Evolutionary conservation across 2,888 invertebrate genomes (phyloP).

Genomic region (Dioctria linearis): DNA sequence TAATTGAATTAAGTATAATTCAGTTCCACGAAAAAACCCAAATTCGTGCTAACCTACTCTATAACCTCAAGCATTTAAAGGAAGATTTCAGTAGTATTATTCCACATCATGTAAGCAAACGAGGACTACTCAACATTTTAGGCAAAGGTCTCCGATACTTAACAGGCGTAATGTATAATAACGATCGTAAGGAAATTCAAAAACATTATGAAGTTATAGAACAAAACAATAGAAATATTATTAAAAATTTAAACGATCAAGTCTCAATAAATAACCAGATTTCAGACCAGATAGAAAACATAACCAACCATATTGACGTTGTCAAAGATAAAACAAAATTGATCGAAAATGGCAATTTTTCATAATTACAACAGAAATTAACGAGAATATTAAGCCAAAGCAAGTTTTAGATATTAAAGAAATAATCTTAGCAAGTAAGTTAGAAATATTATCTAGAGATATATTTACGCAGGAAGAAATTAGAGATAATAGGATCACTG

Average conservation of each 20-base stretch:
- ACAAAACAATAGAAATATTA: slow-evolving; percentile 4
- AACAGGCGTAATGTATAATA: too few relatives aligned
- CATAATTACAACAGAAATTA: slow-evolving; percentile 12
- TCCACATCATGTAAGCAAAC: slow-evolving; percentile 26
- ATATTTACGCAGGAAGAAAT: too few relatives aligned
- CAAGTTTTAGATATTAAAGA: too few relatives aligned
- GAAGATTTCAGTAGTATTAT: slow-evolving; percentile 37
- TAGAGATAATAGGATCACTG: too few relatives aligned
- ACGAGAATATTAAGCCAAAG: not conserved
- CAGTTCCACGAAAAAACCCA: too few relatives aligned
- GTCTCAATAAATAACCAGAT: too few relatives aligned
- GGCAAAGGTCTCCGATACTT: too few relatives aligned
- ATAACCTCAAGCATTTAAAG: slow-evolving; percentile 18
- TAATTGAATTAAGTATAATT: too few relatives aligned
- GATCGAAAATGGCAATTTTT: slow-evolving; percentile 21
- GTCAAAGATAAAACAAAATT: slow-evolving; percentile 21
- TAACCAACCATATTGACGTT: slow-evolving; percentile 40
- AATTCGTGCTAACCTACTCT: too few relatives aligned
- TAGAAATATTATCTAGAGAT: too few relatives aligned
- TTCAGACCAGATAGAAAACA: slow-evolving; percentile 37
- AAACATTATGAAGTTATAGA: slow-evolving; percentile 25
- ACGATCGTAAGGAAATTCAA: slow-evolving; percentile 21
- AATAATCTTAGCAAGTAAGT: too few relatives aligned
- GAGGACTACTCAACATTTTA: slow-evolving; percentile 14
- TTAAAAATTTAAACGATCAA: too few relatives aligned